Evolutionary conservation across 2,113 vertebrate species (phyloP), one percentile per base, ranked within the genome.

Genomic region (Gorsachius goisagi): DNA sequence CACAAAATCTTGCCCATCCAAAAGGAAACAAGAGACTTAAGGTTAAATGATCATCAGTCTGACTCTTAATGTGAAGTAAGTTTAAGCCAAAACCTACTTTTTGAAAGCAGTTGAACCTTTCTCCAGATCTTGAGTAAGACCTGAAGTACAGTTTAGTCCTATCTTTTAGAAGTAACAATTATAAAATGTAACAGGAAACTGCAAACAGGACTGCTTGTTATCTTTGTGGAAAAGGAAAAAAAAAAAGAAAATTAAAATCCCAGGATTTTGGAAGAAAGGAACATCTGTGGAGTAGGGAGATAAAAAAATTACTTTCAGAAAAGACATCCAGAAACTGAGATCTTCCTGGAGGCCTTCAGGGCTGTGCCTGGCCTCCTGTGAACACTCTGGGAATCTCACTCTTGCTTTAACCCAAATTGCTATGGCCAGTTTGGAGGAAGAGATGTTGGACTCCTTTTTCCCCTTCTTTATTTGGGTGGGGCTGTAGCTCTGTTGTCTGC

Each of bases 141-240:
- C 33, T 71, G 55, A 89, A 81, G 85, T 41, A 47, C 12, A 52
- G 60, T 41, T 96, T 78, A 37, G 35, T 63, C 16, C 3, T 85
- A 16, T 67, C 45, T 88, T 81, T 83, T 59, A 74, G 45, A 86
- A 62, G 55, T 50, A 86, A 39, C 24, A 83, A 88, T 33, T 39
- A 80, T 28, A n/a, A 80, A 79, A 68, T 50, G 10, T 67, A 92
- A 67, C 68, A 89, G 80, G 64, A 92, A 89, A 74, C 76, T 87
- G 32, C 73, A 91, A 78, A 87, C 24, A 22, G 20, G 24, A n/a
- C 63, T 86, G 41, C 23, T 67, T 71, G 21, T 77, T 90, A 66
- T 53, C 52, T 64, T 74, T 45, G 18, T 28, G 52, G 55, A 77
- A 90, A 88, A 32, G 9, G 9, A 9, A 9, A 8, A 9, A 4